Evolutionary conservation across 2,113 vertebrate species (phyloP).

Genomic region (Pseudois nayaur): DNA sequence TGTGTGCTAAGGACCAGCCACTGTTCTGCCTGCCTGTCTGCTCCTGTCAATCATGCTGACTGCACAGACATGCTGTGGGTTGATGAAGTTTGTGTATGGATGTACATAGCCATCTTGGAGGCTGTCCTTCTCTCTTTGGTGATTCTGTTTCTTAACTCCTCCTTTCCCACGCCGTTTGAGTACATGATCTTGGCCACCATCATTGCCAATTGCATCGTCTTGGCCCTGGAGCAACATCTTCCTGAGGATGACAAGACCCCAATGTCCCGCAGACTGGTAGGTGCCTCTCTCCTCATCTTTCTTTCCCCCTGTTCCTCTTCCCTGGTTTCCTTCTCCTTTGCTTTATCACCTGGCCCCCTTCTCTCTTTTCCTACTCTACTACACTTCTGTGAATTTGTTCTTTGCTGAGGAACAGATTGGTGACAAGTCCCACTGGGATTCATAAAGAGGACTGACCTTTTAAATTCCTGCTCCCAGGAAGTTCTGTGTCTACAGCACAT

Average conservation of each 20-base stretch:
- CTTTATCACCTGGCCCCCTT: neutral
- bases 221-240: constrained; percentile 97
- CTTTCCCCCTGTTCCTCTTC: neutral
- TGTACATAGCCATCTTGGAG: neutral
- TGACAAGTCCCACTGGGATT: neutral
- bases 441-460: neutral
- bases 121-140: neutral
- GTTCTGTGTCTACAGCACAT: neutral
- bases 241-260: constrained; percentile 97
- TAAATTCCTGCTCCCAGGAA: neutral
- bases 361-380: neutral
- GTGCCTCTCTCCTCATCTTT: constrained; percentile 21
- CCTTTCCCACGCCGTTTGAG: constrained; percentile 91
- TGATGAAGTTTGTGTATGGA: neutral
- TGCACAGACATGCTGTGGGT: accelerated
- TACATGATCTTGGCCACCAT: constrained; percentile 99
- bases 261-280: constrained; percentile 97
- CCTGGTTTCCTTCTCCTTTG: neutral
- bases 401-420: neutral
- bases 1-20: accelerated
- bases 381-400: neutral
- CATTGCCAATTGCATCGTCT: constrained; percentile 97
- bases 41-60: neutral
- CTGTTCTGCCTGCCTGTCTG: neutral
- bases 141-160: constrained; percentile 86